Evolutionary conservation across 1,140 invertebrate species (phyloP).

Genomic region (Drosophila gunungcola): DNA sequence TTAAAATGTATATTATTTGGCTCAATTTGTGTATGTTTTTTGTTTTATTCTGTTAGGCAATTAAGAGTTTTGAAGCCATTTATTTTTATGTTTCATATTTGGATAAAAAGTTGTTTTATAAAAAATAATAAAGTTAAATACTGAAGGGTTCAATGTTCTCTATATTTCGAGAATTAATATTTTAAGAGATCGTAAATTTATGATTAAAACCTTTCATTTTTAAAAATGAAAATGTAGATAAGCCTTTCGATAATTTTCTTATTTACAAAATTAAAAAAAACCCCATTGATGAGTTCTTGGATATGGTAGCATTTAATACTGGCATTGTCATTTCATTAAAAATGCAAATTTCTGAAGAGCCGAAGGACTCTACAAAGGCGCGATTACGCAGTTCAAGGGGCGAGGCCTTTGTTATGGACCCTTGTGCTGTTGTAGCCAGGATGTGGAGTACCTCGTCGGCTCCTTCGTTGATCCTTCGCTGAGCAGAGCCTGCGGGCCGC

Average conservation of each 20-base stretch:
- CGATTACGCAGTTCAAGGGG: conserved; percentile 74
- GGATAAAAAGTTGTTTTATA: too few species aligned
- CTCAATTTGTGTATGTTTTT: too few species aligned
- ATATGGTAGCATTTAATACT: conserved; percentile 1
- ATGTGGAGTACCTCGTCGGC: conserved; percentile 1
- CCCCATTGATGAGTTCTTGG: too few species aligned
- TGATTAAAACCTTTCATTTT: not conserved
- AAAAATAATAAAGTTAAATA: too few species aligned
- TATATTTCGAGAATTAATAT: too few species aligned
- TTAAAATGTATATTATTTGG: too few species aligned
- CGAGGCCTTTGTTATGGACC: conserved; percentile 45
- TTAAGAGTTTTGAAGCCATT: too few species aligned
- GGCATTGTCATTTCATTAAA: conserved; percentile 64
- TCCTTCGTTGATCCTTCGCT: not conserved
- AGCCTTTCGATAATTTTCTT: too few species aligned
- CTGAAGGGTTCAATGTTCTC: too few species aligned
- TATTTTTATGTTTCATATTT: too few species aligned
- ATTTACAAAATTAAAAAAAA: not conserved
- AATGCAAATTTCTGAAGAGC: conserved; percentile 71
- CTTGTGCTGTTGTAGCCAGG: conserved; percentile 17
- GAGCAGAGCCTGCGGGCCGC: conserved; percentile 23
- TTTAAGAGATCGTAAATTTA: too few species aligned
- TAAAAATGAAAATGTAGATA: not conserved
- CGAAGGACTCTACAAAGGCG: conserved; percentile 62
- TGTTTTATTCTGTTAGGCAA: too few species aligned